Evolutionary conservation across 2,797 vertebrate species (phyloP).

Genomic region (Toxotes lorentzi): DNA sequence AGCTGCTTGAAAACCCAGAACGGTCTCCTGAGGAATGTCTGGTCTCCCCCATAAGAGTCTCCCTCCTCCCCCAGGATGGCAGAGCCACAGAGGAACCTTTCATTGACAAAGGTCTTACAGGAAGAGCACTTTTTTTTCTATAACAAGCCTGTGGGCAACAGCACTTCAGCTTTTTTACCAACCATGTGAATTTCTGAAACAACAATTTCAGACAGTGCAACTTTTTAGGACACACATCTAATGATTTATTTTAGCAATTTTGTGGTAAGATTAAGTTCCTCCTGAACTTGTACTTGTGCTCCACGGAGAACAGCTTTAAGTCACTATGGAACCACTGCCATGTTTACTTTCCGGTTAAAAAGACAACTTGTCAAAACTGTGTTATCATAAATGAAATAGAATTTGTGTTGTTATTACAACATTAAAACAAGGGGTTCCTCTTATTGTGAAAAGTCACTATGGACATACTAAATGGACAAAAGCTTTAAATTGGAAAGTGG

Average conservation of each 20-base stretch:
- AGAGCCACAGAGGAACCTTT: slow-evolving; percentile 54
- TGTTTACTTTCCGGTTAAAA: slow-evolving; percentile 58
- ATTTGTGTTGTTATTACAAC: slow-evolving; percentile 65
- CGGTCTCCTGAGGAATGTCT: slow-evolving; percentile 74
- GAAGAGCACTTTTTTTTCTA: slow-evolving; percentile 30
- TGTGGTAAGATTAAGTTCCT: slow-evolving; percentile 13
- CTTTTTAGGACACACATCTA: slow-evolving; percentile 36
- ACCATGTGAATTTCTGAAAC: slow-evolving; percentile 16
- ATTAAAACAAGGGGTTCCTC: slow-evolving; percentile 65
- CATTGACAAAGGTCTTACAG: slow-evolving; percentile 50
- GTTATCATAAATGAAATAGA: slow-evolving; percentile 51
- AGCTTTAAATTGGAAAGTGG: slow-evolving; percentile 49
- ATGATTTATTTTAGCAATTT: slow-evolving; percentile 22
- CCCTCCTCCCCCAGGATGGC: slow-evolving; percentile 54
- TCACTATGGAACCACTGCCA: slow-evolving; percentile 18
- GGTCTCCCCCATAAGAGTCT: slow-evolving; percentile 59
- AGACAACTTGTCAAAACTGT: slow-evolving; percentile 73
- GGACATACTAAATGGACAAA: slow-evolving; percentile 51
- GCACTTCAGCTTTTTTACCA: slow-evolving; percentile 12
- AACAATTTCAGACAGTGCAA: neutral
- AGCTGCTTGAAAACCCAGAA: slow-evolving; percentile 72
- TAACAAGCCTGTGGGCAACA: slow-evolving; percentile 21
- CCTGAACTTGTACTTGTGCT: neutral
- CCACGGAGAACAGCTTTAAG: slow-evolving; percentile 26
- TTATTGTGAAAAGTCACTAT: slow-evolving; percentile 64